Percentiles rank a stretch among this genome's conserved stretches.
Conservation (phyloP, 2,797 vertebrate species). For the Lithobates sylvaticus region DNA sequence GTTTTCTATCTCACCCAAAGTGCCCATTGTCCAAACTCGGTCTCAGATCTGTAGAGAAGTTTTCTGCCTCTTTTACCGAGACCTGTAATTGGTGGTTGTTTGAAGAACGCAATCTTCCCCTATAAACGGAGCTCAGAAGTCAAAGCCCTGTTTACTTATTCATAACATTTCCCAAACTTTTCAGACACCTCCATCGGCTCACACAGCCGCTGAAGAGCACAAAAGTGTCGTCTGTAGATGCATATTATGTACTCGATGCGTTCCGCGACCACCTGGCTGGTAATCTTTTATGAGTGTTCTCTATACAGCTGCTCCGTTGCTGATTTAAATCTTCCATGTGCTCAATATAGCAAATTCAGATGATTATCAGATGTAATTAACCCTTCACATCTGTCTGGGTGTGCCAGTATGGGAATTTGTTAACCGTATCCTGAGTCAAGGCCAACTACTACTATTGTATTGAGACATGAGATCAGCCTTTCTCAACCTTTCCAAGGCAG, state of each 20-base stretch:
- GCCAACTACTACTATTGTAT: not conserved
- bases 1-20: not conserved
- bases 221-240: not conserved
- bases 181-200: not conserved
- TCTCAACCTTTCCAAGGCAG: no score
- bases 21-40: not conserved
- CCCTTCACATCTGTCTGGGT: not conserved
- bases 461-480: not conserved
- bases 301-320: not conserved
- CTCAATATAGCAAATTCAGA: not conserved
- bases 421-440: not conserved
- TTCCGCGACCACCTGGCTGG: not conserved
- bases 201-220: not conserved
- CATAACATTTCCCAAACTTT: not conserved
- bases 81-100: not conserved
- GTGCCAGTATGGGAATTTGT: no score
- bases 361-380: slow-evolving; percentile 1
- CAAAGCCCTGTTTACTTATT: slow-evolving; percentile 15
- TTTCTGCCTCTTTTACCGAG: not conserved
- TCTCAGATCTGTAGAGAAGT: not conserved
- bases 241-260: slow-evolving; percentile 1
- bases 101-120: not conserved
- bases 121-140: not conserved
- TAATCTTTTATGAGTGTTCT: not conserved
- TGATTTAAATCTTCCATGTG: not conserved